These are phyloP conservation scores for Xiphydria camelus DNA, from an alignment of 2,888 invertebrate genomes.

Conservation along the genomic window DNA sequence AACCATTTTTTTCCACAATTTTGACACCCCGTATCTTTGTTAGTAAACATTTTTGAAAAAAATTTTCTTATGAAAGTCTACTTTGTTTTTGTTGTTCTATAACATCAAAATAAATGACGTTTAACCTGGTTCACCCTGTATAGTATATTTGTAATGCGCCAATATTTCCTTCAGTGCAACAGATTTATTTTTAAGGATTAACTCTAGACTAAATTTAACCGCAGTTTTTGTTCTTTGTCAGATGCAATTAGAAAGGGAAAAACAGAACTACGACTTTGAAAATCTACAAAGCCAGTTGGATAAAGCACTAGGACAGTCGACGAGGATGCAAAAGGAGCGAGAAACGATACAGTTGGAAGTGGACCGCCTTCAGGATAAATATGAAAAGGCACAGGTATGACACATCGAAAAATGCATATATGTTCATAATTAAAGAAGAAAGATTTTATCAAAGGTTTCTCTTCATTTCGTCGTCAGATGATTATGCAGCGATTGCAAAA, in stretches of 20 bases:
- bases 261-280: slow-evolving; percentile 87
- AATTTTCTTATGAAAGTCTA: too few species aligned
- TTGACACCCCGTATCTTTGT: too few species aligned
- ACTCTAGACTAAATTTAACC: too few species aligned
- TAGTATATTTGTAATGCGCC: too few species aligned
- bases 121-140: too few species aligned
- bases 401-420: slow-evolving; percentile 3
- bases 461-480: slow-evolving; percentile 58
- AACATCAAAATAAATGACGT: too few species aligned
- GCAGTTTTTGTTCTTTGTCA: slow-evolving; percentile 43
- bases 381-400: slow-evolving; percentile 83
- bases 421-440: not conserved
- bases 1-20: too few species aligned
- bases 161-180: too few species aligned
- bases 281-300: slow-evolving; percentile 88
- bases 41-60: too few species aligned
- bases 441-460: slow-evolving; percentile 4
- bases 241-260: slow-evolving; percentile 89
- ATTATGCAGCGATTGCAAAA: slow-evolving; percentile 81
- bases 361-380: slow-evolving; percentile 85
- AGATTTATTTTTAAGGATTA: too few species aligned
- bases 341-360: slow-evolving; percentile 83
- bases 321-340: slow-evolving; percentile 86
- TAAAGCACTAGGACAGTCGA: slow-evolving; percentile 85
- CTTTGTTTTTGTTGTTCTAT: too few species aligned